A percentile compares a stretch with the other conserved stretches of the same genome.
These are phyloP conservation scores for Morpho achilles DNA, from an alignment of 2,888 invertebrate species.

Conservation along the genomic window DNA sequence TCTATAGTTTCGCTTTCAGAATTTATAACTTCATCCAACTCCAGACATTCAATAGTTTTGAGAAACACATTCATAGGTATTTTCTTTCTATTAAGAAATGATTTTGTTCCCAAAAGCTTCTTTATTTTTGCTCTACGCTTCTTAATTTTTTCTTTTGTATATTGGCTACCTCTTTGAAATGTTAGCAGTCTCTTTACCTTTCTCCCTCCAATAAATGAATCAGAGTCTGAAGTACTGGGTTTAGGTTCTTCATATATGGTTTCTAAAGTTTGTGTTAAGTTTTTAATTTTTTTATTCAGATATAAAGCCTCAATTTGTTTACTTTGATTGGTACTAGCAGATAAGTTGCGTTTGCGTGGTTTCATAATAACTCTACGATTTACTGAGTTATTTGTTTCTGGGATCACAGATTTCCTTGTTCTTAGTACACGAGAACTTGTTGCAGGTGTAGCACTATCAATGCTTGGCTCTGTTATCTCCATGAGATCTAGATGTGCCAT, in stretches of 20 bases:
- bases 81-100: conserved; percentile 69
- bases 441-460: conserved; percentile 38
- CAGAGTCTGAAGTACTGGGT: conserved; percentile 54
- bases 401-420: conserved; percentile 58
- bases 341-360: conserved; percentile 60
- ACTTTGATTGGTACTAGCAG: conserved; percentile 52
- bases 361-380: conserved; percentile 72
- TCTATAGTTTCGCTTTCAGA: conserved; percentile 41
- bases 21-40: conserved; percentile 62
- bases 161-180: conserved; percentile 71
- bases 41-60: conserved; percentile 74
- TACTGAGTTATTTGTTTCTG: conserved; percentile 52
- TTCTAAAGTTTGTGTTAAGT: conserved; percentile 75
- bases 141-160: conserved; percentile 77
- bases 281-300: conserved; percentile 76
- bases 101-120: conserved; percentile 72
- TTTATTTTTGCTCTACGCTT: conserved; percentile 79
- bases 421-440: conserved; percentile 51
- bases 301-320: conserved; percentile 77
- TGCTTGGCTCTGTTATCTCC: conserved; percentile 51
- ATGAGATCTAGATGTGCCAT: conserved; percentile 72
- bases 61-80: conserved; percentile 79
- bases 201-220: conserved; percentile 69
- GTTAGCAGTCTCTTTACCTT: conserved; percentile 79
- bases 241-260: conserved; percentile 83